Base-by-base conservation (phyloP, 2,888 invertebrate genomes). In the Gordius sp. region DNA sequence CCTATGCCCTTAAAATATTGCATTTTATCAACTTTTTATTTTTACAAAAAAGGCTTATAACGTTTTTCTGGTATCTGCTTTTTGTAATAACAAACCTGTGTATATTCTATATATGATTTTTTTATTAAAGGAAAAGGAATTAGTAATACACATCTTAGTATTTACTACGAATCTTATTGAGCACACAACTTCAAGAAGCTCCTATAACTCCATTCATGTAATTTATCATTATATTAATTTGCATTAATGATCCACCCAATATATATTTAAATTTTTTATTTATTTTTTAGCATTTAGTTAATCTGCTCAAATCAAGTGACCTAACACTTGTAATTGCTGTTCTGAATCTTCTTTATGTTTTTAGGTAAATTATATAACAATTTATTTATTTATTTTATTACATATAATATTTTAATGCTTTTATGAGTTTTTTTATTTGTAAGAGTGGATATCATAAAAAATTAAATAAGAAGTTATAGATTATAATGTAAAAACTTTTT, bases 291-390 rank as follows among this genome's bases (percentile, higher is more conserved):
- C 80, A 82, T 67, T 71, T 83, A 61, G 77, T 80, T 56, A 75
- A 78, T 39, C 70, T 83, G 61, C 69, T 83, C 63, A 77, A 79
- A 59, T 81, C 81, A 56, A 79, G 78, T 68, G 79, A 82, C 66
- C 79, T 83, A 78, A 77, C 79, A 62, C 76, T 82, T 57, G 80
- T 82, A n/a, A 73, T 82, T 58, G 80, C 79, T 61, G 82, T 83
- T 56, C 73, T 84, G 58, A 81, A 81, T 69, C 73, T 84, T 60
- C 73, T 84, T 20, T 84, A 82, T 68, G 82, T 82, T 75, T 82
- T 83, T 64, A 71, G 70, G 70, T 70, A 61, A 33, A 33, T 33
- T 33, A 13, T 13, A 33, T 13, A 13, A 33, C n/a, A 13, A 33
- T 33, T 13, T 13, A 33, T 13, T 13, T n/a, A 13, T 13, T 13